These are phyloP conservation scores for Scophthalmus maximus DNA, from an alignment of 2,113 vertebrate species.

Conservation along the genomic window DNA sequence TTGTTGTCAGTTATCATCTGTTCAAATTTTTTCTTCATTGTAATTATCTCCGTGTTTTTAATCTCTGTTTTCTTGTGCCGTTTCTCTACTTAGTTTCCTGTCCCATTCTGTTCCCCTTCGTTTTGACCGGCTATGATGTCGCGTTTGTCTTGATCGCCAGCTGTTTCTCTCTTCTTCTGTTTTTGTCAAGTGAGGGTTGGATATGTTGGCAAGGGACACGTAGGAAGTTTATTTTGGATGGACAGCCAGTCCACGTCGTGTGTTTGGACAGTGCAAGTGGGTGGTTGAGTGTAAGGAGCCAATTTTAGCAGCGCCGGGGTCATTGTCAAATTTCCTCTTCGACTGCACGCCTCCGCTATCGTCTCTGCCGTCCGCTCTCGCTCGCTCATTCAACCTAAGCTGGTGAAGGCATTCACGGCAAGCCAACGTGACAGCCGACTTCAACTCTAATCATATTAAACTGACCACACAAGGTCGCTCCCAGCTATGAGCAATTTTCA, in stretches of 20 bases:
- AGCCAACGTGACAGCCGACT: conserved; percentile 77
- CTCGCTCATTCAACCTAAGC: conserved; percentile 47
- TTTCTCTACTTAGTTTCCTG: conserved; percentile 19
- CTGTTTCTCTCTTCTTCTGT: background rate
- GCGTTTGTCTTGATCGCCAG: background rate
- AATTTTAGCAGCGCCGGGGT: conserved; percentile 67
- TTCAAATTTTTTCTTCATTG: background rate
- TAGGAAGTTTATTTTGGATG: conserved; percentile 40
- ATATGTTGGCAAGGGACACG: conserved; percentile 20
- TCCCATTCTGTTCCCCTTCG: background rate
- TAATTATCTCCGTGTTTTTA: background rate
- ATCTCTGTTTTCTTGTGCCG: background rate
- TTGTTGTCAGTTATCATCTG: conserved; percentile 4
- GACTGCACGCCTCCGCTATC: conserved; percentile 15
- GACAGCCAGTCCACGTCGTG: conserved; percentile 10
- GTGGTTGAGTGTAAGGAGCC: conserved; percentile 49
- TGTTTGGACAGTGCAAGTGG: conserved; percentile 65
- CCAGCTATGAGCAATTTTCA: conserved; percentile 59
- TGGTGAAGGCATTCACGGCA: conserved; percentile 56
- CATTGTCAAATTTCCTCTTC: conserved; percentile 64
- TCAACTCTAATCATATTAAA: conserved; percentile 76
- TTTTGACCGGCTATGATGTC: too few species aligned
- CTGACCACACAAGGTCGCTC: conserved; percentile 72
- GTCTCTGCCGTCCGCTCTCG: conserved; percentile 16
- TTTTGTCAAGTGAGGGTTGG: background rate